Evolutionary conservation across 2,888 invertebrate genomes (phyloP).

Genomic region (Chymomyza amoena): DNA sequence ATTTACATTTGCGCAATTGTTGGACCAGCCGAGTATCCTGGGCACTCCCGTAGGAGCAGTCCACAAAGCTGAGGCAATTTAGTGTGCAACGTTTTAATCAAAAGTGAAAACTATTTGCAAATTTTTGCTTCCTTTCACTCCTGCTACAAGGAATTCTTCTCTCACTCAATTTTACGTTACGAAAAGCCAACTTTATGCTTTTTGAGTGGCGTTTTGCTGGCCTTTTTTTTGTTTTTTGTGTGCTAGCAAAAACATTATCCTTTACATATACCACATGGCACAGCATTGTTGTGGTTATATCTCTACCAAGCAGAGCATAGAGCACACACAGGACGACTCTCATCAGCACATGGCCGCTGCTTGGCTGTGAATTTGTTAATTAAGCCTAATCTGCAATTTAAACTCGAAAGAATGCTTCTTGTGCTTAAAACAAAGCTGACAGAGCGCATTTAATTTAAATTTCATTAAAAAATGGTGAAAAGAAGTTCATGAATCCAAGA

Average conservation of each 20-base stretch:
- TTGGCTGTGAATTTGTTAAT: slow-evolving; percentile 66
- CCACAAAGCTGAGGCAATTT: not conserved
- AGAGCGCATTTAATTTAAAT: not conserved
- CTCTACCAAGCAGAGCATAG: not conserved
- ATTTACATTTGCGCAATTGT: slow-evolving; percentile 44
- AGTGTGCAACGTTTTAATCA: slow-evolving; percentile 30
- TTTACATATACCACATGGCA: slow-evolving; percentile 17
- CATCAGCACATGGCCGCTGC: slow-evolving; percentile 31
- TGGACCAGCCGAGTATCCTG: not conserved
- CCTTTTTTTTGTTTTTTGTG: not conserved
- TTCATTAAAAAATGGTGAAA: not conserved
- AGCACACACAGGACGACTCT: slow-evolving; percentile 7
- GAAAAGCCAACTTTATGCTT: slow-evolving; percentile 5
- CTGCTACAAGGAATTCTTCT: not conserved
- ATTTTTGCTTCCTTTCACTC: not conserved
- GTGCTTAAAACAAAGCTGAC: not conserved
- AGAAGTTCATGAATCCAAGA: not conserved
- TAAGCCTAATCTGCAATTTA: slow-evolving; percentile 70
- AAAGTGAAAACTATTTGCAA: slow-evolving; percentile 45
- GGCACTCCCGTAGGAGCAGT: not conserved
- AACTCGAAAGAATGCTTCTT: slow-evolving; percentile 37
- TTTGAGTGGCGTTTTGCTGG: not conserved
- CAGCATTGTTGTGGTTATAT: not conserved
- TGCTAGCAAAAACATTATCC: slow-evolving; percentile 27
- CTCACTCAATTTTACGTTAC: not conserved